These are phyloP conservation scores for Arizona elegans DNA, from an alignment of 2,113 vertebrate species.

Conservation along the genomic window DNA sequence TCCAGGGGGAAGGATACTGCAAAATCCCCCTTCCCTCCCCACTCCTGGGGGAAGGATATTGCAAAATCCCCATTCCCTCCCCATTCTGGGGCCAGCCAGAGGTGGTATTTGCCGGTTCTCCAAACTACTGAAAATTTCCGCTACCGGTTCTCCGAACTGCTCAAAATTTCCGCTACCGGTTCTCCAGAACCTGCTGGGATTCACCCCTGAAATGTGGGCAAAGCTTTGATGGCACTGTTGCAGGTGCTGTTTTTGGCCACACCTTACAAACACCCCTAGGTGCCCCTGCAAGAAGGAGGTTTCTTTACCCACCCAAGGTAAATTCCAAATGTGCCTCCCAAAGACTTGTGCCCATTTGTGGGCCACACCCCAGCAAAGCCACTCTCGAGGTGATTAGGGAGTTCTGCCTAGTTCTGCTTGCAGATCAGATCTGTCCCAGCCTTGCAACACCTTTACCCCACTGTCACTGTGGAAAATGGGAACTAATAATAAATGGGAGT, in stretches of 20 bases:
- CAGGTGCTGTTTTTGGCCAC: background rate
- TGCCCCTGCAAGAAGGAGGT: background rate
- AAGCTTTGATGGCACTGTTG: background rate
- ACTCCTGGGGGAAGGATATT: no score
- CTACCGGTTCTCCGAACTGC: no score
- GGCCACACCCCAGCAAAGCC: background rate
- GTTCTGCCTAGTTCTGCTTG: background rate
- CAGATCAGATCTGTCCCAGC: background rate
- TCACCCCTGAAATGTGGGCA: background rate
- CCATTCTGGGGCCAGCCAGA: no score
- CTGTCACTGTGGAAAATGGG: background rate
- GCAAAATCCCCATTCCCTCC: no score
- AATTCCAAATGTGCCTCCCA: background rate
- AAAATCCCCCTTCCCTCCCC: no score
- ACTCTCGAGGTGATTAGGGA: rapidly evolving
- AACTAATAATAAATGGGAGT: background rate
- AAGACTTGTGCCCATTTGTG: no score
- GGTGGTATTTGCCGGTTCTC: no score
- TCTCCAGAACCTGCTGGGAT: no score
- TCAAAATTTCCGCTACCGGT: no score
- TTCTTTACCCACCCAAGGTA: background rate
- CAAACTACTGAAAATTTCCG: no score
- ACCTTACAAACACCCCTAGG: background rate
- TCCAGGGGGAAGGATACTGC: no score
- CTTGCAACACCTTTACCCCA: rapidly evolving